These are phyloP conservation scores for Cheilosia vernalis DNA, from an alignment of 2,888 invertebrate species.

Conservation along the genomic window DNA sequence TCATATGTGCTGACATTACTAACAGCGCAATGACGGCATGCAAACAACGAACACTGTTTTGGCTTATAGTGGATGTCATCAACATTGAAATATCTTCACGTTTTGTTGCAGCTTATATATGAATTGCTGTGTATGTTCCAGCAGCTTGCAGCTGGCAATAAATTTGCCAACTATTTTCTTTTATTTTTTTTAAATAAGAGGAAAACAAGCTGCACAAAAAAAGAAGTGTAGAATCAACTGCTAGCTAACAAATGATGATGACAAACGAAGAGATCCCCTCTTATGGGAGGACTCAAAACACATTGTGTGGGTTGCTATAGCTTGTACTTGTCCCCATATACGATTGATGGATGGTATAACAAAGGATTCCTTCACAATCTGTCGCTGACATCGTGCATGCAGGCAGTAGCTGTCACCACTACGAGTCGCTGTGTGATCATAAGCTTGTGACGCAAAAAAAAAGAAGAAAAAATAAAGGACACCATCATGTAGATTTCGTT, in stretches of 20 bases:
- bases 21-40: slow-evolving; percentile 35
- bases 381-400: slow-evolving; percentile 19
- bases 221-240: slow-evolving; percentile 19
- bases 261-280: slow-evolving; percentile 40
- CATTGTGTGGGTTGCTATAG: slow-evolving; percentile 36
- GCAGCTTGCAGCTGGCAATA: slow-evolving; percentile 68
- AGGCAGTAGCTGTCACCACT: slow-evolving; percentile 12
- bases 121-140: slow-evolving; percentile 29
- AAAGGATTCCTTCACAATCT: slow-evolving; percentile 54
- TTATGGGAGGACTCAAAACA: slow-evolving; percentile 26
- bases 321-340: slow-evolving; percentile 19
- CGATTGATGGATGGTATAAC: slow-evolving; percentile 60
- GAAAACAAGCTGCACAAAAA: slow-evolving; percentile 54
- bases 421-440: slow-evolving; percentile 29
- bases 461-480: slow-evolving; percentile 2
- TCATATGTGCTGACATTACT: slow-evolving; percentile 55
- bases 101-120: slow-evolving; percentile 33
- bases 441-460: slow-evolving; percentile 21
- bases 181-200: slow-evolving; percentile 14
- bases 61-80: slow-evolving; percentile 68
- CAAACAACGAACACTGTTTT: slow-evolving; percentile 60
- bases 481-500: slow-evolving; percentile 65
- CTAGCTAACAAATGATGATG: slow-evolving; percentile 70
- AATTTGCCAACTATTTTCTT: slow-evolving; percentile 44
- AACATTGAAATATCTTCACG: slow-evolving; percentile 71